phyloP scores from a whole-genome alignment of 2,797 vertebrate genomes.

The Lepilemur ruficaudatus region DNA sequence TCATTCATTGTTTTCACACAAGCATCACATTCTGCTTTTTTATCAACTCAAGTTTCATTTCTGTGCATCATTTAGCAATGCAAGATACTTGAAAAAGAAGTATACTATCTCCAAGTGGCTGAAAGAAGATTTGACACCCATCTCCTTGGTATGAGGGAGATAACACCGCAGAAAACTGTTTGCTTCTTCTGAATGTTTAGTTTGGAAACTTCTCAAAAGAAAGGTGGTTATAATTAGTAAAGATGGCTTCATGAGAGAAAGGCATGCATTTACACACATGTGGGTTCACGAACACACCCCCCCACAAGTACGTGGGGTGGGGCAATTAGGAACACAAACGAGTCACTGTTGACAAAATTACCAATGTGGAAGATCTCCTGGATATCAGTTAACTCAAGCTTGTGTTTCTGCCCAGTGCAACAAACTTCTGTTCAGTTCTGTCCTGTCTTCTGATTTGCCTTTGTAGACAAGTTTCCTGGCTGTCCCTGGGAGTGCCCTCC shows the following conservation, averaged over 20 bases:
- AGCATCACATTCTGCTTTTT: neutral
- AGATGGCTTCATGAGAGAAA: neutral
- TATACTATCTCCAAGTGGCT: neutral
- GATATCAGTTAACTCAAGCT: neutral
- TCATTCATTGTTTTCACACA: neutral
- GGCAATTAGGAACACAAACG: neutral
- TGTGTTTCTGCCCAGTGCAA: neutral
- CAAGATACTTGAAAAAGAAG: neutral
- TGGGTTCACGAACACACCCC: neutral
- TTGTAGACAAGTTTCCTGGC: neutral
- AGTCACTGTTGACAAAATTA: neutral
- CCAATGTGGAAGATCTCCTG: accelerated
- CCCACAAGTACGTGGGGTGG: neutral
- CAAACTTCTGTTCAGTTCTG: neutral
- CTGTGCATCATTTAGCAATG: neutral
- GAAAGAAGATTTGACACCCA: neutral
- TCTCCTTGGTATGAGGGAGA: neutral
- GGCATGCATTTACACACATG: accelerated
- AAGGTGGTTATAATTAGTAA: neutral
- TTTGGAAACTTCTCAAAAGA: neutral
- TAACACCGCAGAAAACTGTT: neutral
- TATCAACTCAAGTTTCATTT: neutral
- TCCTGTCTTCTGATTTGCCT: neutral
- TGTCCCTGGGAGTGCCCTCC: accelerated
- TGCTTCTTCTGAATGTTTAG: neutral